Evolutionary conservation across 2,888 invertebrate species (phyloP), one percentile per base, ranked within the genome.

Genomic region (Noctua comes): DNA sequence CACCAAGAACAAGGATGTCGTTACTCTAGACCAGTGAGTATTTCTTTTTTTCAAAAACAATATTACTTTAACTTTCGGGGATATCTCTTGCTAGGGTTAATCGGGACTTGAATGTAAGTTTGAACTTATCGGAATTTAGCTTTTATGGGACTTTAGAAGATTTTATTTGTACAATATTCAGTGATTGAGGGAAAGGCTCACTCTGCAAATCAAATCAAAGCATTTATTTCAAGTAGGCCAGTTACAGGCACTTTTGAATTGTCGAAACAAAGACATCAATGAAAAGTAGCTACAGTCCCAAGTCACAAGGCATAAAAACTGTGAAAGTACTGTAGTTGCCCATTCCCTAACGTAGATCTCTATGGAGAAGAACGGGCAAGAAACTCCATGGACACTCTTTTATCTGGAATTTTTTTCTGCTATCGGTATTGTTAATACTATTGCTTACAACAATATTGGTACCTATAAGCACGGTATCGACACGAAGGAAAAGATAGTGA

Each of bases 11-110:
- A 97, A 98, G 90, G 99, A 99, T 94, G 97, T 99, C 88, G 98
- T 99, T 91, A 98, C 99, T 0, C 96, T 99, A 77, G 99, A 99
- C 96, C 99, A 99, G 99, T 99, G 97, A 98, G 99, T 98, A 90
- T 86, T 83, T 82, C 75, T 70, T 77, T 46, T 79, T 71, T 80
- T 73, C 16, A 10, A 27, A 74, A 72, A 48, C 7, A n/a, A 72
- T 48, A 36, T 59, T 74, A 59, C 48, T 54, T 64, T 70, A 46
- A 76, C 24, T 75, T 83, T 75, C 68, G 73, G 84, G 66, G 57
- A 66, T 72, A 64, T 54, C 43, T 43, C 73, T 72, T 69, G 65
- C 76, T 81, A 73, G 68, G 66, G 24, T 76, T 65, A 59, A 31
- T 73, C 43, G 62, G 77, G 48, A 70, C 48, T 70, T 59, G 62